A percentile compares a stretch with the other conserved stretches of the same genome.
Evolutionary conservation across 1,140 invertebrate species (phyloP).

Genomic region (Drosophila sulfurigaster): DNA sequence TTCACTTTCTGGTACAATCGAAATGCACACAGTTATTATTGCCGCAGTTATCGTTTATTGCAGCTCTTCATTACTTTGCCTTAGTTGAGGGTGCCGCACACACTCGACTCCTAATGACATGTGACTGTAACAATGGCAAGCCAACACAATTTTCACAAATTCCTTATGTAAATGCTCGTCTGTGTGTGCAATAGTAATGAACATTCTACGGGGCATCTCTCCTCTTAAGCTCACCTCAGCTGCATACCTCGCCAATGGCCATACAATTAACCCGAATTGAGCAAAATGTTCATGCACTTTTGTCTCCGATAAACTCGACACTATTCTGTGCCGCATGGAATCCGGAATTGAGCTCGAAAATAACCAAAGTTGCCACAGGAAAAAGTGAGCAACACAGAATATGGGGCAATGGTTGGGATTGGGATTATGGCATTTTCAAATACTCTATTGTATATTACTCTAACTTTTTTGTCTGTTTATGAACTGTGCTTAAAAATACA

Average conservation of each 20-base stretch:
- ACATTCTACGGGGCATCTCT: slow-evolving; percentile 4
- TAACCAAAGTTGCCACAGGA: slow-evolving; percentile 17
- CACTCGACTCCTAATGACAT: slow-evolving; percentile 42
- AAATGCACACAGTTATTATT: slow-evolving; percentile 4
- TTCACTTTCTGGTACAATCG: neutral
- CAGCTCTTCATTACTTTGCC: slow-evolving; percentile 47
- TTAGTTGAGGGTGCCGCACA: neutral
- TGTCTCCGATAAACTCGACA: slow-evolving; percentile 45
- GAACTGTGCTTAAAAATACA: neutral
- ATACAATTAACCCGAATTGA: slow-evolving; percentile 63
- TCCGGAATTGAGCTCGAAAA: slow-evolving; percentile 27
- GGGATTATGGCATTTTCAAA: neutral
- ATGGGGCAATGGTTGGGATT: neutral
- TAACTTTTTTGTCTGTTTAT: neutral
- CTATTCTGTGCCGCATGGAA: neutral
- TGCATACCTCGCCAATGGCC: slow-evolving; percentile 21
- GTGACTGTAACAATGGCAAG: slow-evolving; percentile 31
- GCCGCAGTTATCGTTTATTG: slow-evolving; percentile 46
- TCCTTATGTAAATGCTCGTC: slow-evolving; percentile 45
- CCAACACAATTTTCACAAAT: slow-evolving; percentile 37
- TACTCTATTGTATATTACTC: neutral
- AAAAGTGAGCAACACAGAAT: neutral
- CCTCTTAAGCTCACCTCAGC: neutral
- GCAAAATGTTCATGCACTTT: slow-evolving; percentile 47
- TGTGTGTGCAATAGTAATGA: slow-evolving; percentile 44